Conservation (phyloP, 1,140 invertebrate genomes). For the Zophobas morio region DNA sequence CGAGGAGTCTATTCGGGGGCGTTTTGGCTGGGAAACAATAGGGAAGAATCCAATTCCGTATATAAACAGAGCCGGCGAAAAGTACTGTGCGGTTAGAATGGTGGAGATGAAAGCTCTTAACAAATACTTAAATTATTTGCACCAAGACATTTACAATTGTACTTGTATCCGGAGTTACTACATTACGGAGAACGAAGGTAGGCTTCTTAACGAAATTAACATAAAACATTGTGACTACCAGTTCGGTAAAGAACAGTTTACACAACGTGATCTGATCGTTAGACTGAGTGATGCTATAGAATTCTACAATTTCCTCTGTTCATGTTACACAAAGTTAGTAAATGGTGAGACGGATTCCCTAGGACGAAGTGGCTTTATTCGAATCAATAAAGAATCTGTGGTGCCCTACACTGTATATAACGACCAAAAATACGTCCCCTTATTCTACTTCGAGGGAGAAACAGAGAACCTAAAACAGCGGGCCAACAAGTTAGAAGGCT, state of each 20-base stretch:
- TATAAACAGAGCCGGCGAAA: constrained; percentile 86
- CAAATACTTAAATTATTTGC: constrained; percentile 86
- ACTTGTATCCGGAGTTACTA: constrained; percentile 94
- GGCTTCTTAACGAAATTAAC: constrained; percentile 95
- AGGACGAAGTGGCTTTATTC: constrained; percentile 92
- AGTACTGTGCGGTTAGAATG: constrained; percentile 92
- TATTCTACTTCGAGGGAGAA: constrained; percentile 96
- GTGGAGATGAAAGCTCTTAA: constrained; percentile 90
- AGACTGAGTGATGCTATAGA: constrained; percentile 88
- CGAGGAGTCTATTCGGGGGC: constrained; percentile 85
- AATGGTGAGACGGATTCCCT: constrained; percentile 76
- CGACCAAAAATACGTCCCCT: constrained; percentile 88
- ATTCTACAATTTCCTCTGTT: constrained; percentile 92
- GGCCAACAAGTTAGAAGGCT: constrained; percentile 87
- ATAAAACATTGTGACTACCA: constrained; percentile 91
- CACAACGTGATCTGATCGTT: constrained; percentile 91
- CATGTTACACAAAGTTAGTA: constrained; percentile 88
- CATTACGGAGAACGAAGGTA: constrained; percentile 91
- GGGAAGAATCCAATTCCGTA: constrained; percentile 90
- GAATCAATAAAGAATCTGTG: constrained; percentile 94
- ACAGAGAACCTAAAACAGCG: constrained; percentile 90
- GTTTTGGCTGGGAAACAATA: constrained; percentile 91
- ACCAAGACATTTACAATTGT: constrained; percentile 88
- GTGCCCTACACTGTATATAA: constrained; percentile 92
- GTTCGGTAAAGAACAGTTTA: constrained; percentile 92